Base-by-base conservation (phyloP, 2,888 invertebrate genomes). In the Apamea epomidion region DNA sequence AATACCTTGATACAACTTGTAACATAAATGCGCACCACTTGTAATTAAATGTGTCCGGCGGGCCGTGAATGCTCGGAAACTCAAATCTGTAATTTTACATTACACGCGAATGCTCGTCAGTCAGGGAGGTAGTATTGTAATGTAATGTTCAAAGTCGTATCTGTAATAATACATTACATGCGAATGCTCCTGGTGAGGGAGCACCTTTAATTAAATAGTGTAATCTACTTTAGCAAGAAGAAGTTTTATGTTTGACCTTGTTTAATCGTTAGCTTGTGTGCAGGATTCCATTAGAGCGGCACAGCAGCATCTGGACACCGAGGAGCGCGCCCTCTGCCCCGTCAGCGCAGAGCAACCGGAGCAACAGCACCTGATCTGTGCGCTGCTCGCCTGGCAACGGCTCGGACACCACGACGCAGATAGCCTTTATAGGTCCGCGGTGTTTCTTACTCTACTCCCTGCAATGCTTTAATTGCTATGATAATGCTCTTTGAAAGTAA, bases 361-460 rank as follows among this genome's bases (percentile, higher is more conserved):
- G 81, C 92, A 94, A 54, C 93, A 94, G 74, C 91, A 97, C 82
- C 81, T 97, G 42, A 90, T 93, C 7, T 96, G 95, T 80, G 96
- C 97, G 3, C 42, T 97, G 64, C 93, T 97, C 62, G 97, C 97
- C 2, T 97, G 97, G 97, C 95, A 96, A 84, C 94, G 94, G 74
- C 92, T 97, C 5, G 96, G 96, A 0, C 95, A 96, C 84, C 83
- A 73, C 4, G 86, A 91, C 67, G 90, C 92, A 0, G 95, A 94
- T 42, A 95, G 95, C 83, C 93, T 97, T 32, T 93, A 92, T 87
- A 87, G 92, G 97, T 97, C 92, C 70, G 89, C 80, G n/a, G 29
- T 62, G 1, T 37, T 70, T 74, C 25, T 75, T 75, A 64, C 69
- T n/a, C 32, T 25, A 45, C 29, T 58, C 29, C 16, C 16, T 74